Evolutionary conservation across 2,888 invertebrate species (phyloP).

Genomic region (Thumatha senex): DNA sequence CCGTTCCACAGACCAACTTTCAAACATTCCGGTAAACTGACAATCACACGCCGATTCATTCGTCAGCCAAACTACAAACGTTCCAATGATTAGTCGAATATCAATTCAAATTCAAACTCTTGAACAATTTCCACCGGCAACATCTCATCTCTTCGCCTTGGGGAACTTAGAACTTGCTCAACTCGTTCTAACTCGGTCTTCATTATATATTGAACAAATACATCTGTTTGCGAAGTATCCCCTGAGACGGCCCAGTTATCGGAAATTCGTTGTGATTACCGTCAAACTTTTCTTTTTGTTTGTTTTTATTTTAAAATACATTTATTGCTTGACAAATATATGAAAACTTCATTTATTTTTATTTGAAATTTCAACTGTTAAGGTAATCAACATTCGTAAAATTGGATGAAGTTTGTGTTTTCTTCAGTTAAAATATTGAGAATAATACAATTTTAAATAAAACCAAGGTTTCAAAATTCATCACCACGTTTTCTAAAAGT

Average conservation of each 20-base stretch:
- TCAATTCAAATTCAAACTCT: conserved; percentile 34
- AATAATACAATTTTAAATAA: too few species aligned
- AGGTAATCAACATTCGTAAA: conserved; percentile 1
- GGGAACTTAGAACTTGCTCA: conserved; percentile 34
- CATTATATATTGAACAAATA: conserved; percentile 47
- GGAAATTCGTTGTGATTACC: conserved; percentile 39
- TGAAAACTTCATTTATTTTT: conserved; percentile 28
- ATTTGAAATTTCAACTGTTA: conserved; percentile 26
- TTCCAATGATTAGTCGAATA: conserved; percentile 33
- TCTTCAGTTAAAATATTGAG: too few species aligned
- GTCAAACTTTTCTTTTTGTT: conserved; percentile 32
- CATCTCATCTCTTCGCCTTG: conserved; percentile 27
- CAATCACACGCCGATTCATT: conserved; percentile 3
- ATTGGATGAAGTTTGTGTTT: too few species aligned
- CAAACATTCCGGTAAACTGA: conserved; percentile 1
- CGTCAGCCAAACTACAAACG: conserved; percentile 12
- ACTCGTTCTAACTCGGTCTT: conserved; percentile 41
- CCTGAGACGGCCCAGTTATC: conserved; percentile 29
- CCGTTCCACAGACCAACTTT: not conserved
- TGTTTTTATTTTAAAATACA: conserved; percentile 7
- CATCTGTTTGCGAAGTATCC: conserved; percentile 40
- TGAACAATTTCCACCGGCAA: conserved; percentile 28
- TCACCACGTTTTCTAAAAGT: too few species aligned
- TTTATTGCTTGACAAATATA: conserved; percentile 24
- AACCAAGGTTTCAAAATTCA: too few species aligned